Conservation (phyloP, 2,888 invertebrate species). For the Nasonia oneida region DNA sequence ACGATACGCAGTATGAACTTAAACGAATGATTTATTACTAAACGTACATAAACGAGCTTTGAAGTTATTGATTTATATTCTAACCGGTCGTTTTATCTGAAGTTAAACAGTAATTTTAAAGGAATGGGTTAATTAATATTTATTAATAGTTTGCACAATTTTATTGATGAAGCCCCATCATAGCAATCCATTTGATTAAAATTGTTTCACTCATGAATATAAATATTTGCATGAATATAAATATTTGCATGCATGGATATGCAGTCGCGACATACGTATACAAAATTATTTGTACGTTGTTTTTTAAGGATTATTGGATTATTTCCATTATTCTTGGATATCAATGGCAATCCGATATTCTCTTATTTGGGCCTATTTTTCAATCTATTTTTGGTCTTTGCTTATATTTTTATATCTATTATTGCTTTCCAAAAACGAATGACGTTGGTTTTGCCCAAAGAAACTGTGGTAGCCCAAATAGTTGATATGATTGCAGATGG, state of each 20-base stretch:
- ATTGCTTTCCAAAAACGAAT: neutral
- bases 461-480: neutral
- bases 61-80: too few relatives aligned
- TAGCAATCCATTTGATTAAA: neutral
- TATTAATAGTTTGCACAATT: neutral
- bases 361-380: conserved; percentile 19
- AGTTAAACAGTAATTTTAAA: too few relatives aligned
- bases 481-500: neutral
- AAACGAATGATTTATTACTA: neutral
- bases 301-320: conserved; percentile 34
- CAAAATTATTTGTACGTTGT: conserved; percentile 12
- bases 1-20: too few relatives aligned
- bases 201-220: neutral
- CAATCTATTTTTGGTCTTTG: conserved; percentile 6
- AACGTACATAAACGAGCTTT: neutral
- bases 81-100: too few relatives aligned
- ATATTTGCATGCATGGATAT: neutral
- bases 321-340: conserved; percentile 32
- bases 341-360: neutral
- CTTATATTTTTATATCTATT: neutral
- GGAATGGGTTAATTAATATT: neutral
- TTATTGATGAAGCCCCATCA: neutral
- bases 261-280: neutral
- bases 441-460: neutral
- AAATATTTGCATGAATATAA: neutral